These are phyloP conservation scores for Bombycilla garrulus DNA, from an alignment of 2,113 vertebrate genomes.

Conservation along the genomic window DNA sequence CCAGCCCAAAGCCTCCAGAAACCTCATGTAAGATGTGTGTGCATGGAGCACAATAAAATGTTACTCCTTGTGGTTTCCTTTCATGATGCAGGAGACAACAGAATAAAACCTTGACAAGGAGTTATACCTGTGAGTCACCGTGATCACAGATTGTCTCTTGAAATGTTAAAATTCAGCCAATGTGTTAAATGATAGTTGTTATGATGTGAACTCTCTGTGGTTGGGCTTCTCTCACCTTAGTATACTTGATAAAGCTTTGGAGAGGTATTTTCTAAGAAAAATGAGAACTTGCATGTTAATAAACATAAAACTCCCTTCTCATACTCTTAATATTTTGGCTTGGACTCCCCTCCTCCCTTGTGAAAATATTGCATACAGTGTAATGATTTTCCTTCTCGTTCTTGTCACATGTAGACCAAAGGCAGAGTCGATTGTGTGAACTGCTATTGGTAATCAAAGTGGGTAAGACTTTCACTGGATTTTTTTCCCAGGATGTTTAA, in stretches of 20 bases:
- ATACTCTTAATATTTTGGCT: not conserved
- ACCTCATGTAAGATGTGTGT: not conserved
- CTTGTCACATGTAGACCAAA: not conserved
- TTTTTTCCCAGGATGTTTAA: not conserved
- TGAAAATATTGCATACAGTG: not conserved
- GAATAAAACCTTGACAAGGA: slow-evolving; percentile 28
- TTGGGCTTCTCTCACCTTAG: not conserved
- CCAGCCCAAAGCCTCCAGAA: not conserved
- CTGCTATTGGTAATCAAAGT: not conserved
- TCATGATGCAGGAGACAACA: not conserved
- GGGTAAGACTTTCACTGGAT: not conserved
- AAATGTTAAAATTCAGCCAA: slow-evolving; percentile 24
- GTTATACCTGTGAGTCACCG: not conserved
- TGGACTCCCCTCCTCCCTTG: not conserved
- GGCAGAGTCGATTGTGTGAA: not conserved
- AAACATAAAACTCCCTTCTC: not conserved
- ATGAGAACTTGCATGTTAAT: not conserved
- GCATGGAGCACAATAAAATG: not conserved
- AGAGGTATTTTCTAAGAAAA: not conserved
- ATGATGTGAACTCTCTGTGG: not conserved
- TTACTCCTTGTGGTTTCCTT: not conserved
- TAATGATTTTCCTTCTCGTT: not conserved
- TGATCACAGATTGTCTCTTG: not conserved
- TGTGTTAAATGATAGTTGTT: slow-evolving; percentile 25
- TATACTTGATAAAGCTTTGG: not conserved